Base-by-base conservation (phyloP, 2,888 invertebrate species). In the Poecilobothrus nobilitatus region DNA sequence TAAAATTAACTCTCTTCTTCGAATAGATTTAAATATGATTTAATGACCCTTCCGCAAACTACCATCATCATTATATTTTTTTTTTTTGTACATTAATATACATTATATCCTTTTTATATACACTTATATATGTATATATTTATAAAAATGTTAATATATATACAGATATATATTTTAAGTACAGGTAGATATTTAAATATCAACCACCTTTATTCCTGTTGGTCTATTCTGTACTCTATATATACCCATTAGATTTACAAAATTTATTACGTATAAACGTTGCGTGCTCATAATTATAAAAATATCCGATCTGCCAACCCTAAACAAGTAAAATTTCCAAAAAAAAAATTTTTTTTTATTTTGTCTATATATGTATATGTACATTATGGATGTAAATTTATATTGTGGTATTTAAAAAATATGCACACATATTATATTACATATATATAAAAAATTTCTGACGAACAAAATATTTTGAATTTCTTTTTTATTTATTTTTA, bases 31-130 rank as follows among this genome's bases (percentile, higher is more conserved):
- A 22, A 27, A 27, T 1, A 34, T 37, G 33, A 65, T 65, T 65
- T 65, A 65, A 65, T 65, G 65, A 65, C 65, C 65, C 65, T 65
- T 65, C 65, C 65, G 63, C 22, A 63, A 63, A 27, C 27, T 27
- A 63, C 63, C 63, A 27, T 63, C 27, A 63, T 10, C 63, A 63
- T 63, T 27, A 65, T 34, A 34, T n/a, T 37, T 37, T 37, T 37
- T 37, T 7, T 37, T 37, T 37, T 37, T 7, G 1, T 37, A 10
- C 37, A 37, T 37, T 27, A 27, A 27, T 27, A 27, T n/a, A n/a
- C n/a, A n/a, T n/a, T n/a, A n/a, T n/a, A n/a, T n/a, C 8, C 8
- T 34, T 34, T 5, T 34, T 34, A 34, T 34, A 34, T 34, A 34
- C 5, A 8, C 6, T 7, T 34, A 34, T 10, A 12, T 37, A 37